Percentiles rank a stretch among this genome's conserved stretches.
phyloP scores from a whole-genome alignment of 2,797 vertebrate species.

The Hypotaenidia okinawae region DNA sequence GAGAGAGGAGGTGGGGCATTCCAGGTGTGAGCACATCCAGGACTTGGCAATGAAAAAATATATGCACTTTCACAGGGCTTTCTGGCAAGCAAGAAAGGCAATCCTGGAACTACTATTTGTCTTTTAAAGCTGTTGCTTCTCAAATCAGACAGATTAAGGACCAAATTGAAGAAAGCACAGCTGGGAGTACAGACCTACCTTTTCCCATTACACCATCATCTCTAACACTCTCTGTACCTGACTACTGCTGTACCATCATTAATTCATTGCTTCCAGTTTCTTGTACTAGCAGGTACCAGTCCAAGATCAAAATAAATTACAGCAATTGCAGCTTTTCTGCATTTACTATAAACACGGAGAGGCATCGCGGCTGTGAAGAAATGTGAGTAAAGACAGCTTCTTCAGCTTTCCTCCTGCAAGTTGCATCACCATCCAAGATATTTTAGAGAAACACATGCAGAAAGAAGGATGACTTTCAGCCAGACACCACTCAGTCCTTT shows the following conservation, averaged over 20 bases:
- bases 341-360: background rate
- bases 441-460: background rate
- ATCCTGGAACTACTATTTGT: background rate
- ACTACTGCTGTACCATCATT: background rate
- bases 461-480: background rate
- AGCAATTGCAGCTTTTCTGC: background rate
- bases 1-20: background rate
- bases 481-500: background rate
- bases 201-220: background rate
- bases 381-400: background rate
- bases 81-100: background rate
- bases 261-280: background rate
- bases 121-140: background rate
- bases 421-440: background rate
- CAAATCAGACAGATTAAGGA: background rate
- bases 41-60: background rate
- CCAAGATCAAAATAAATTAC: slow-evolving; percentile 12
- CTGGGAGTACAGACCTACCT: background rate
- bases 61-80: background rate
- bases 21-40: background rate
- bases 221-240: background rate
- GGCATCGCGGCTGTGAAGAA: background rate
- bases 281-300: background rate
- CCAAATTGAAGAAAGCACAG: background rate
- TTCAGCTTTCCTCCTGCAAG: background rate